Evolutionary conservation across 2,113 vertebrate genomes (phyloP).

Genomic region (Leucoraja erinaceus): DNA sequence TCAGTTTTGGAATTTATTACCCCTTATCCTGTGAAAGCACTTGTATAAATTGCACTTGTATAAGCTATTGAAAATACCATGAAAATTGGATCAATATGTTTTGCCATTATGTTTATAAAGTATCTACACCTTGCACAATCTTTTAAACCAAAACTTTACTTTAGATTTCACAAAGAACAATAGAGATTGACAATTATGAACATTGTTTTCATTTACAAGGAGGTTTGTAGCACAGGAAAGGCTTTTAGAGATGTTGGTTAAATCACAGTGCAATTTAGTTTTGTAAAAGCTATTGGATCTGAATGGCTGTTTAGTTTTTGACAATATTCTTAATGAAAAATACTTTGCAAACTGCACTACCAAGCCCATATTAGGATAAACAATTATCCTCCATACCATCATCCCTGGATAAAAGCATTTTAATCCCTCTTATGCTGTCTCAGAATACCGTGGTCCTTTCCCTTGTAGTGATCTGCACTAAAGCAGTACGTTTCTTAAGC

Average conservation of each 20-base stretch:
- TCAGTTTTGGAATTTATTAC: neutral
- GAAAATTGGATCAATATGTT: neutral
- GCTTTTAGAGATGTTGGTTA: neutral
- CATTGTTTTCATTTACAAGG: neutral
- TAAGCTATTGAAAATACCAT: neutral
- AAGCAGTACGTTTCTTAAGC: constrained; percentile 34
- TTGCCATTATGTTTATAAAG: neutral
- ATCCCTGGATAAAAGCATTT: constrained; percentile 9
- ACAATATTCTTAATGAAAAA: neutral
- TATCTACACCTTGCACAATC: neutral
- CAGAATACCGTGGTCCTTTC: constrained; percentile 18
- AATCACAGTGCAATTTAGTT: neutral
- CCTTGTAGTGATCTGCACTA: constrained; percentile 23
- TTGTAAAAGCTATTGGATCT: neutral
- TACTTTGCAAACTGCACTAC: neutral
- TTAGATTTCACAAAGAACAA: neutral
- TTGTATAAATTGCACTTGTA: neutral
- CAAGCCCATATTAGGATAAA: neutral
- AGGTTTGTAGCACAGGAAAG: neutral
- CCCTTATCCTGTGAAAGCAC: constrained; percentile 2
- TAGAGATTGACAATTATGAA: neutral
- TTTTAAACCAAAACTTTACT: neutral
- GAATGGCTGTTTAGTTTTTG: neutral
- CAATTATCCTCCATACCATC: neutral
- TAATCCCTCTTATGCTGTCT: constrained; percentile 5